Evolutionary conservation across 2,888 invertebrate species (phyloP).

Genomic region (Myopa tessellatipennis): DNA sequence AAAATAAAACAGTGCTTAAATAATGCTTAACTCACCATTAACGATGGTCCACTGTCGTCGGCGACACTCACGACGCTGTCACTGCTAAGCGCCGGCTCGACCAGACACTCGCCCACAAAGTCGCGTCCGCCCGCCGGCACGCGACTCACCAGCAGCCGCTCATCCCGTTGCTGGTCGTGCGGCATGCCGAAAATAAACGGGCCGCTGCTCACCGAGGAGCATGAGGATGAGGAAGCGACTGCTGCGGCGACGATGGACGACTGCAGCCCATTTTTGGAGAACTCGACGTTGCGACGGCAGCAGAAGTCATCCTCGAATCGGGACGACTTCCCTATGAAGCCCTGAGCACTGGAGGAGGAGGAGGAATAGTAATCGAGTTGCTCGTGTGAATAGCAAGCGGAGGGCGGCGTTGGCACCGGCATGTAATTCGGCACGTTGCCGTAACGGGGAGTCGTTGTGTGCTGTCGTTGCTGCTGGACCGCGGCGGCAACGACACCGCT

Average conservation of each 20-base stretch:
- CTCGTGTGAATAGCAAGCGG: conserved; percentile 41
- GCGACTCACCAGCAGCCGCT: conserved; percentile 38
- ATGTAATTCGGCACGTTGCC: conserved; percentile 47
- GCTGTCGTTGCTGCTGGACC: conserved; percentile 44
- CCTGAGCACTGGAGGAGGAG: conserved; percentile 21
- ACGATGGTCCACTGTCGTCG: conserved; percentile 12
- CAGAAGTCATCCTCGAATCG: conserved; percentile 66
- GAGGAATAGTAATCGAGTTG: conserved; percentile 39
- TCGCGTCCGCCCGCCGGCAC: conserved; percentile 51
- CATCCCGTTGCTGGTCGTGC: conserved; percentile 55
- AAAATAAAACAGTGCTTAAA: too few relatives aligned
- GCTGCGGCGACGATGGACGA: conserved; percentile 12
- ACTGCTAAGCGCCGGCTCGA: conserved; percentile 33
- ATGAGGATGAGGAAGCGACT: conserved; percentile 27
- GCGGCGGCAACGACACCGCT: not conserved
- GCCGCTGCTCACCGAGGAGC: conserved; percentile 59
- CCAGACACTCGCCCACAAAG: conserved; percentile 46
- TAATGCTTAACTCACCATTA: conserved; percentile 24
- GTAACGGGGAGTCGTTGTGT: conserved; percentile 46
- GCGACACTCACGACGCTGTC: conserved; percentile 35
- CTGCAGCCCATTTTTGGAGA: conserved; percentile 45
- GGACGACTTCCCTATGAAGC: conserved; percentile 54
- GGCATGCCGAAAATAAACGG: conserved; percentile 75
- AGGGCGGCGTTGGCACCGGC: conserved; percentile 36
- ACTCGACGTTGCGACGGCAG: conserved; percentile 57